phyloP scores from a whole-genome alignment of 2,888 invertebrate genomes.

The Acheta domesticus region DNA sequence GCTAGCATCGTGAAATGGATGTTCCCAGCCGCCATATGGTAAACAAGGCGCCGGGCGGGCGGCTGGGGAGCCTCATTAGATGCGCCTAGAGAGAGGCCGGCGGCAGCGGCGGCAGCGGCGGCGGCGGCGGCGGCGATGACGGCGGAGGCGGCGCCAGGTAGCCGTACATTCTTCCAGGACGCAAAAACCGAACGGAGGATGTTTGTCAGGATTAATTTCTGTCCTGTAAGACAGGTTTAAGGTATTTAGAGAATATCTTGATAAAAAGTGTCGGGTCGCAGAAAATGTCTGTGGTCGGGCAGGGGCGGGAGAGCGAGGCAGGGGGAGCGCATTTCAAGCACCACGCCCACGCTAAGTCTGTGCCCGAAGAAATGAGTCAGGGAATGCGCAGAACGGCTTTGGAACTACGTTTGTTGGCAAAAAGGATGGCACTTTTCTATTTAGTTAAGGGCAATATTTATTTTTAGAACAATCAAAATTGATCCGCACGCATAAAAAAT shows the following conservation, averaged over 20 bases:
- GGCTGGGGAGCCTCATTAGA: background rate
- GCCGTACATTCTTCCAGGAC: background rate
- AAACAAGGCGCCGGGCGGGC: background rate
- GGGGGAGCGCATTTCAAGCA: too few relatives aligned
- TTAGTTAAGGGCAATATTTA: too few relatives aligned
- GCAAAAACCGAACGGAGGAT: background rate
- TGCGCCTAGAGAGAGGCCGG: background rate
- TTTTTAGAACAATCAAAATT: too few relatives aligned
- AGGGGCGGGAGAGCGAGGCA: too few relatives aligned
- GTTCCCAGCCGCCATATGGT: background rate
- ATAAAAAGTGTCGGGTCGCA: background rate
- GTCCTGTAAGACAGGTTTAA: constrained; percentile 2
- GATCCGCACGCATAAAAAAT: too few relatives aligned
- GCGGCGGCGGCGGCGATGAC: background rate
- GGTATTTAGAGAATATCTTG: background rate
- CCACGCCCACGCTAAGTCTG: too few relatives aligned
- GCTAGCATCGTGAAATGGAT: background rate
- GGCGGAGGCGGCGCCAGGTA: background rate
- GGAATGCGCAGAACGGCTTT: too few relatives aligned
- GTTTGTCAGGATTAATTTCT: constrained; percentile 18
- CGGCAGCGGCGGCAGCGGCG: background rate
- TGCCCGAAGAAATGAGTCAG: too few relatives aligned
- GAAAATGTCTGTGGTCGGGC: background rate
- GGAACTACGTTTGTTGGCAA: too few relatives aligned
- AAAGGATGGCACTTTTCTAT: too few relatives aligned